A percentile compares a stretch with the other conserved stretches of the same genome.
These are phyloP conservation scores for Lamproptera curius DNA, from an alignment of 2,888 invertebrate species.

Conservation along the genomic window DNA sequence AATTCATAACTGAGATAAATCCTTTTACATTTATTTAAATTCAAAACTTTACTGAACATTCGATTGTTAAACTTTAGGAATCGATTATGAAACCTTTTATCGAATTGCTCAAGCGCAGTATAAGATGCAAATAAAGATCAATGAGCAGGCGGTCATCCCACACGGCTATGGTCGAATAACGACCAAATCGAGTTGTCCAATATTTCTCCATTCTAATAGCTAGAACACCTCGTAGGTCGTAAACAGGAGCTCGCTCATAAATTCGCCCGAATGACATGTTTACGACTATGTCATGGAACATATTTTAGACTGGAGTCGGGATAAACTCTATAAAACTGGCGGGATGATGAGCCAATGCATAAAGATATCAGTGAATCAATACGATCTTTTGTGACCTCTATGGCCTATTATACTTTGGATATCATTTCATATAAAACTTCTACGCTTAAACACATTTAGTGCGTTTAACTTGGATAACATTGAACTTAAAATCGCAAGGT, in stretches of 20 bases:
- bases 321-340: constrained; percentile 40
- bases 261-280: constrained; percentile 39
- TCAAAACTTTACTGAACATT: too few species aligned
- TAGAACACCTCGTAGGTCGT: constrained; percentile 21
- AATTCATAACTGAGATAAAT: too few species aligned
- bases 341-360: constrained; percentile 45
- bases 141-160: background rate
- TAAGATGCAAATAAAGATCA: background rate
- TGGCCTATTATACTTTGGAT: constrained; percentile 39
- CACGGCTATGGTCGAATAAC: background rate
- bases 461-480: background rate
- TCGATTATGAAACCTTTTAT: too few species aligned
- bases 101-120: too few species aligned
- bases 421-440: background rate
- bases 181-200: background rate
- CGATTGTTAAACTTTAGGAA: too few species aligned
- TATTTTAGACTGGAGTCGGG: constrained; percentile 18
- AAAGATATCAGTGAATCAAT: constrained; percentile 43
- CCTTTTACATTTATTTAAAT: too few species aligned
- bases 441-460: background rate
- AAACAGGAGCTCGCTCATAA: constrained; percentile 37
- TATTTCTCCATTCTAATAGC: constrained; percentile 22
- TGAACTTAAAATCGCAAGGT: too few species aligned
- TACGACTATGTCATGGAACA: constrained; percentile 34
- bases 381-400: constrained; percentile 40